These are phyloP conservation scores for Lepus timidus DNA, from an alignment of 2,113 vertebrate species.

Conservation along the genomic window DNA sequence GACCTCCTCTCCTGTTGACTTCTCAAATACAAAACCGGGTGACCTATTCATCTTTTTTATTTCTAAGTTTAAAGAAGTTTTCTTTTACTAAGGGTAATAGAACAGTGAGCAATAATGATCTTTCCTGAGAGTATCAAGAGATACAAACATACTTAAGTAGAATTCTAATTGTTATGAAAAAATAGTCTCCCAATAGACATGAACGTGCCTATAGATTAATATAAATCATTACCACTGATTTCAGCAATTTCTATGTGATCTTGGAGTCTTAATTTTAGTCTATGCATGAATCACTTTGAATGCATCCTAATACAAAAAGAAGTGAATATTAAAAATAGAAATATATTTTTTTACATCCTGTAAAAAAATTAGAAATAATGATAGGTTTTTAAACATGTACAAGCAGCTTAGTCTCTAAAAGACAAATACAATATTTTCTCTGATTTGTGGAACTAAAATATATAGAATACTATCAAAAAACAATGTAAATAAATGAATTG, in stretches of 20 bases:
- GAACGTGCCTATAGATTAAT: background rate
- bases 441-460: too few species aligned
- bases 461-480: too few species aligned
- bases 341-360: background rate
- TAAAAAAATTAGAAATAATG: slow-evolving; percentile 38
- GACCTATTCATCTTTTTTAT: background rate
- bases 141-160: background rate
- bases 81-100: background rate
- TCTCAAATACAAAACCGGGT: background rate
- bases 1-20: background rate
- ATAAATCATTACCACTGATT: background rate
- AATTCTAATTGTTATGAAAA: background rate
- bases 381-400: background rate
- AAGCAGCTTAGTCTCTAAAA: background rate
- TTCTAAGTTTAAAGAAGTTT: background rate
- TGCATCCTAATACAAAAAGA: background rate
- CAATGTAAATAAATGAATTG: too few species aligned
- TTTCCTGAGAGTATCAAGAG: background rate
- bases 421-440: too few species aligned
- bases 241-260: background rate
- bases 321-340: background rate
- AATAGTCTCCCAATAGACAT: background rate
- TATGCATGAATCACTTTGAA: background rate
- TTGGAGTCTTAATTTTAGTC: background rate
- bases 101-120: background rate